phyloP scores from a whole-genome alignment of 2,797 vertebrate genomes.

The Anabacerthia variegaticeps region DNA sequence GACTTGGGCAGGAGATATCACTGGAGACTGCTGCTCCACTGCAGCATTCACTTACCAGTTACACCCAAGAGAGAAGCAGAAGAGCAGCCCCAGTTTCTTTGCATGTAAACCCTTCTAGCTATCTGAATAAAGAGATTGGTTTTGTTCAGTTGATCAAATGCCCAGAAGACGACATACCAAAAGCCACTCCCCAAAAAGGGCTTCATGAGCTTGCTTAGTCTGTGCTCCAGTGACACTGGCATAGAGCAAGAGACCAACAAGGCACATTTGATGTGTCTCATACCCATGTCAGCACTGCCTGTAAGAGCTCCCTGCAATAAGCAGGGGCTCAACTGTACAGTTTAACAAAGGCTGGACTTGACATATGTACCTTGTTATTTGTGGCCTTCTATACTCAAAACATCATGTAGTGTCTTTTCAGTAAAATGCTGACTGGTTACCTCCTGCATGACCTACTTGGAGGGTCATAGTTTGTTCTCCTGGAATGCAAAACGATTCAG shows the following conservation, averaged over 20 bases:
- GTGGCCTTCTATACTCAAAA: background rate
- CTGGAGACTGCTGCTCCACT: background rate
- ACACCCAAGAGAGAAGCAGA: background rate
- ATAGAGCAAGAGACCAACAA: background rate
- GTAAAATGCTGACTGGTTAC: background rate
- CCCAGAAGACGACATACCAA: background rate
- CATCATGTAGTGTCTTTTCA: background rate
- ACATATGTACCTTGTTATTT: background rate
- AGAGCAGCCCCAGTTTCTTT: background rate
- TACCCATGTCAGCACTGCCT: fast-evolving
- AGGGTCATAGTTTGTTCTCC: background rate
- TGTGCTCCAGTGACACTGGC: background rate
- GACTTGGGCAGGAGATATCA: background rate
- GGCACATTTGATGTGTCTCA: background rate
- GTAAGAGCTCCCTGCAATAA: background rate
- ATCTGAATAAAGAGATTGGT: background rate
- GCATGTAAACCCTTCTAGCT: background rate
- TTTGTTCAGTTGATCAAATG: background rate
- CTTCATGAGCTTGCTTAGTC: background rate
- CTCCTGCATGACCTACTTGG: slow-evolving; percentile 10
- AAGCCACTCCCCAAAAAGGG: background rate
- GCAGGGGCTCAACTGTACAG: background rate
- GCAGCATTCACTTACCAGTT: background rate
- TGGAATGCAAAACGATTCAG: background rate
- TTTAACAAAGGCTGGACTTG: background rate